phyloP scores from a whole-genome alignment of 2,888 invertebrate genomes.

The Drosophila macrospina region DNA sequence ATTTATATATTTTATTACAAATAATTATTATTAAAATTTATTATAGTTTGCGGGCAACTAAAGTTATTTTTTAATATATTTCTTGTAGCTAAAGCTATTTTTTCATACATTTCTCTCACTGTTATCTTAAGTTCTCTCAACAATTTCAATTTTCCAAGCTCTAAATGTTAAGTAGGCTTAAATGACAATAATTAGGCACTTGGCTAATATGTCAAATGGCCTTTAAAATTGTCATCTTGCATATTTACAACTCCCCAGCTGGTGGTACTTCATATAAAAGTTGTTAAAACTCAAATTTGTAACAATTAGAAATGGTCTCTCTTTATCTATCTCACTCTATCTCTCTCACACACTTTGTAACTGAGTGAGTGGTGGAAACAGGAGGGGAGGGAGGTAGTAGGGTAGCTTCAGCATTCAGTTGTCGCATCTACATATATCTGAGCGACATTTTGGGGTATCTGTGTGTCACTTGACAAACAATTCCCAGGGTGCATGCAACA shows the following conservation, averaged over 20 bases:
- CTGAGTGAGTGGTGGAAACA: no score
- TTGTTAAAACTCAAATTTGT: conserved; percentile 45
- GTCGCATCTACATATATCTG: not conserved
- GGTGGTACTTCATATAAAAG: conserved; percentile 34
- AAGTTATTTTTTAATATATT: no score
- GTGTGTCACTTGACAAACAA: conserved; percentile 40
- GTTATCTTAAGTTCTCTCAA: no score
- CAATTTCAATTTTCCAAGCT: not conserved
- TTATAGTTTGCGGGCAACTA: no score
- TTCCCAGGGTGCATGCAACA: conserved; percentile 44
- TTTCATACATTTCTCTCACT: no score
- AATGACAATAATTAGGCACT: conserved; percentile 1
- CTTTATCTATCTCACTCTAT: not conserved
- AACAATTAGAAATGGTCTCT: conserved; percentile 45
- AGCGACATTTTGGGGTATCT: conserved; percentile 22
- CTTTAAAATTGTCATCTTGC: conserved; percentile 5
- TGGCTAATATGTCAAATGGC: not conserved
- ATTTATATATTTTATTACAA: no score
- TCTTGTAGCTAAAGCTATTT: no score
- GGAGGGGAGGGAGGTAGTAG: no score
- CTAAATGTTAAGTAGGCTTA: conserved; percentile 13
- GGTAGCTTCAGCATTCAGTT: not conserved
- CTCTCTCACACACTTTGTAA: no score
- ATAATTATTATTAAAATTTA: no score
- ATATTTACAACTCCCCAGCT: conserved; percentile 25